Evolutionary conservation across 2,113 vertebrate genomes (phyloP).

Genomic region (Micronisus gabar): DNA sequence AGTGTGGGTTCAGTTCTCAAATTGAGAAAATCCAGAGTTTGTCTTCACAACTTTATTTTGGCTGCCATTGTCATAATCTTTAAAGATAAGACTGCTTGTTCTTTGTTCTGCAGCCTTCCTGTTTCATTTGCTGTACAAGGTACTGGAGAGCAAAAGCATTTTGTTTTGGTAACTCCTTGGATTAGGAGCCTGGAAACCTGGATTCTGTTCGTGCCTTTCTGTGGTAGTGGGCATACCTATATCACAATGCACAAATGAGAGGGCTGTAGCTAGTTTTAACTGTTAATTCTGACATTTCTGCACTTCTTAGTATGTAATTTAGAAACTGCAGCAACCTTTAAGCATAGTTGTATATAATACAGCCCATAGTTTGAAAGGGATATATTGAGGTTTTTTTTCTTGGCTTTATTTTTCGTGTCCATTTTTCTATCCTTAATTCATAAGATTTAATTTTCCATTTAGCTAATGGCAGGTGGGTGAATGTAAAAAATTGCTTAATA

Average conservation of each 20-base stretch:
- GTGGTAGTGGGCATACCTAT: neutral
- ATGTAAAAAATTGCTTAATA: neutral
- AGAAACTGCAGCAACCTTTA: neutral
- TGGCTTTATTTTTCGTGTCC: neutral
- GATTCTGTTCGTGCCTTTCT: neutral
- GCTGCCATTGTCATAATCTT: neutral
- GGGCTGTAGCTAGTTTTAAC: neutral
- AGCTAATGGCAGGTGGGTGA: neutral
- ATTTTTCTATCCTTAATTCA: neutral
- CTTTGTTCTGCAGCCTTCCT: neutral
- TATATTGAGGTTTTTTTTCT: accelerated
- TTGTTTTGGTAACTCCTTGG: neutral
- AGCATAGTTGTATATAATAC: neutral
- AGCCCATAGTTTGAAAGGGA: neutral
- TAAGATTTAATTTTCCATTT: neutral
- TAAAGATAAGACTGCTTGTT: neutral
- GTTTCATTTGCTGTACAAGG: neutral
- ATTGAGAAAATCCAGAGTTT: neutral
- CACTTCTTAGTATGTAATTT: neutral
- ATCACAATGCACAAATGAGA: neutral
- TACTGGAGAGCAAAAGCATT: neutral
- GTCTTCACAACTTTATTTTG: neutral
- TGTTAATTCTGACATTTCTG: neutral
- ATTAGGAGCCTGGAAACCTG: neutral
- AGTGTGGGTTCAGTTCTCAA: neutral